These are phyloP conservation scores for Zootermopsis nevadensis DNA, from an alignment of 2,888 invertebrate species.

Conservation along the genomic window DNA sequence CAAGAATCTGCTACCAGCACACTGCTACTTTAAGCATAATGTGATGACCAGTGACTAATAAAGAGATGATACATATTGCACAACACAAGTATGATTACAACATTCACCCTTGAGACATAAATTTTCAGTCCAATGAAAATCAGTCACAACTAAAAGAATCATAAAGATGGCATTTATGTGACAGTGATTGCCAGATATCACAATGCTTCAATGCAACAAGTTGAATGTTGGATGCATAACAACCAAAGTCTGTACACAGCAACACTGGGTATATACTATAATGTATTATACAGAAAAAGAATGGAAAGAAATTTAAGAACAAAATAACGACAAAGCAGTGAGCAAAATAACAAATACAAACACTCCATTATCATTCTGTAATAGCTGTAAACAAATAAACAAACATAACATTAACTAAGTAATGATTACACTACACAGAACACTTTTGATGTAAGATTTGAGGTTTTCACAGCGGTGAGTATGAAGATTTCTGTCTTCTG, in stretches of 20 bases:
- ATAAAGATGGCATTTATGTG: background rate
- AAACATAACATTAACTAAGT: background rate
- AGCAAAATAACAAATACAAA: background rate
- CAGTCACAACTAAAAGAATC: background rate
- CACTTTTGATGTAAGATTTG: too few species aligned
- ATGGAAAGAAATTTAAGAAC: background rate
- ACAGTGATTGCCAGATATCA: conserved; percentile 18
- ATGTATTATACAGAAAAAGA: background rate
- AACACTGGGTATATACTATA: background rate
- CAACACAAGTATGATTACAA: background rate
- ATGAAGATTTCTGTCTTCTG: too few species aligned
- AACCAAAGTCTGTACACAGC: conserved; percentile 9
- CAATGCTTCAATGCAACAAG: conserved; percentile 3
- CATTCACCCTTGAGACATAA: conserved; percentile 12
- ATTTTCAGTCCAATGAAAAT: background rate
- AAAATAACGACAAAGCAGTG: conserved; percentile 6
- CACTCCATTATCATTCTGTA: background rate
- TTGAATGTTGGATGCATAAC: conserved; percentile 10
- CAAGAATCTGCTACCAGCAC: too few species aligned
- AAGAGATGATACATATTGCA: background rate
- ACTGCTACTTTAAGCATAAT: too few species aligned
- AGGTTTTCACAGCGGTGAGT: too few species aligned
- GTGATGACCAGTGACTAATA: conserved; percentile 25
- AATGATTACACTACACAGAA: background rate
- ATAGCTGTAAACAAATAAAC: background rate